phyloP scores from a whole-genome alignment of 2,113 vertebrate genomes.

The Pteruthius melanotis region DNA sequence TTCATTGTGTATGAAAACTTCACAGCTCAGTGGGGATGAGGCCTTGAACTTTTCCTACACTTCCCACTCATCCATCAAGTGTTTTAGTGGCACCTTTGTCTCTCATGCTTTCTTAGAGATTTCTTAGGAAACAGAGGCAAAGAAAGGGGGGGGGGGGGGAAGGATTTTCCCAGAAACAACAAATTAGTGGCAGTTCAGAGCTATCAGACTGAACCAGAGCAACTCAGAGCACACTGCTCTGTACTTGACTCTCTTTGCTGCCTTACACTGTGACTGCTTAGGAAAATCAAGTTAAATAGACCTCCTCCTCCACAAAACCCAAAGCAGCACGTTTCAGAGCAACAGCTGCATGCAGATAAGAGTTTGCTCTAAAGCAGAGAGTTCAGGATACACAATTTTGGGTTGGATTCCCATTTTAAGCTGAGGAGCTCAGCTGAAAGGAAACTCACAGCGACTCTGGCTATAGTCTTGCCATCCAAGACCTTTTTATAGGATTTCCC shows the following conservation, averaged over 20 bases:
- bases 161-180: neutral
- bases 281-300: neutral
- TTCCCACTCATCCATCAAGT: neutral
- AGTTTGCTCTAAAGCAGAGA: neutral
- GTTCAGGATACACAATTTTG: neutral
- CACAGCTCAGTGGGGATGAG: neutral
- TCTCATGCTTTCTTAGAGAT: neutral
- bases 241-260: neutral
- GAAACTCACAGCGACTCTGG: neutral
- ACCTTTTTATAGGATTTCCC: neutral
- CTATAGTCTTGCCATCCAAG: neutral
- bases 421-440: neutral
- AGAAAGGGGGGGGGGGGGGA: accelerated
- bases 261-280: neutral
- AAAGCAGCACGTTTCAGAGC: neutral
- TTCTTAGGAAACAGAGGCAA: neutral
- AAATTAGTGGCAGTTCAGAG: neutral
- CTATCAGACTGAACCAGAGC: neutral
- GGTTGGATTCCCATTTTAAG: neutral
- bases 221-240: neutral
- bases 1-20: neutral
- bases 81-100: neutral
- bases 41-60: neutral
- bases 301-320: neutral
- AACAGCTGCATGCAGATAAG: neutral